These are phyloP conservation scores for Furcula furcula DNA, from an alignment of 2,888 invertebrate species.

Conservation along the genomic window DNA sequence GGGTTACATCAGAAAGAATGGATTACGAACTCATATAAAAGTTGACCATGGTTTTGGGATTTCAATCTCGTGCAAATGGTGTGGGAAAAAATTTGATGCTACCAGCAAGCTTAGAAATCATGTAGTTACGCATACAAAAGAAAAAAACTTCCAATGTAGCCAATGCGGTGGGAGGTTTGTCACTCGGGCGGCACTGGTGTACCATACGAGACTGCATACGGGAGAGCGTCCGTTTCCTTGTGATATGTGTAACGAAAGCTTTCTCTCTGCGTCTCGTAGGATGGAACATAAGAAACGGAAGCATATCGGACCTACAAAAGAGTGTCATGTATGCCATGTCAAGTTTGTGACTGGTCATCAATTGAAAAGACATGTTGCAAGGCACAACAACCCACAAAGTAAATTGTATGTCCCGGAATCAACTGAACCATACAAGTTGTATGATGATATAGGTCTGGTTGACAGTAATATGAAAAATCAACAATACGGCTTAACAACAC, in stretches of 20 bases:
- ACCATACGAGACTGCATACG: constrained; percentile 64
- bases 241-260: constrained; percentile 60
- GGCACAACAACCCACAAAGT: constrained; percentile 63
- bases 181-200: constrained; percentile 55
- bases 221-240: constrained; percentile 66
- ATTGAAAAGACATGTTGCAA: constrained; percentile 49
- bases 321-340: constrained; percentile 54
- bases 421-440: constrained; percentile 8
- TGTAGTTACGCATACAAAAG: constrained; percentile 64
- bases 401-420: constrained; percentile 49
- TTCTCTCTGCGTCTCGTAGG: constrained; percentile 61
- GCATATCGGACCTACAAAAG: constrained; percentile 57
- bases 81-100: constrained; percentile 61
- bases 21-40: constrained; percentile 55
- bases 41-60: constrained; percentile 59
- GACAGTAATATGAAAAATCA: constrained; percentile 16
- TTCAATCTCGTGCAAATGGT: constrained; percentile 57
- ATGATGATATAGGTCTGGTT: constrained; percentile 7
- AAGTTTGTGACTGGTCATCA: constrained; percentile 53
- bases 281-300: constrained; percentile 59
- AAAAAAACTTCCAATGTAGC: constrained; percentile 58
- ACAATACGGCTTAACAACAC: constrained; percentile 21
- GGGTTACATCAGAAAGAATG: constrained; percentile 53
- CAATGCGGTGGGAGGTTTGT: constrained; percentile 64
- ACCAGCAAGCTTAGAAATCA: constrained; percentile 57